These are phyloP conservation scores for Drosophila quinaria DNA, from an alignment of 2,888 invertebrate genomes.

Conservation along the genomic window DNA sequence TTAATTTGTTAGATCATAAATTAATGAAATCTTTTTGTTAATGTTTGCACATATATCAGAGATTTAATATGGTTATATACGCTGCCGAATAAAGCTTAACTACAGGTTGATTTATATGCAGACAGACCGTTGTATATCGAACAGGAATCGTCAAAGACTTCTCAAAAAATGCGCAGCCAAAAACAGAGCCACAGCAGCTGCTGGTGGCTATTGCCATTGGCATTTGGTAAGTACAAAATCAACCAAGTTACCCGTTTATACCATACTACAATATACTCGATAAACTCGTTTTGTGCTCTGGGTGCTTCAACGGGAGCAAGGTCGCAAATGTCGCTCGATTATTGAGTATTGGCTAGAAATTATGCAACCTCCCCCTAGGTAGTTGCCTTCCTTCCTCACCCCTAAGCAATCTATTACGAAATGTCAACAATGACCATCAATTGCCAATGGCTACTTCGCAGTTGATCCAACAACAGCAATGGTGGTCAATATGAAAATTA, in stretches of 20 bases:
- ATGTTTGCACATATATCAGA: slow-evolving; percentile 5
- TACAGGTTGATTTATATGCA: slow-evolving; percentile 32
- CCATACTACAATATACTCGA: slow-evolving; percentile 18
- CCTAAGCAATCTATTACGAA: slow-evolving; percentile 48
- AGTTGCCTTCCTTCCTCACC: slow-evolving; percentile 2
- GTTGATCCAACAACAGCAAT: slow-evolving; percentile 2
- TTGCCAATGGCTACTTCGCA: slow-evolving; percentile 16
- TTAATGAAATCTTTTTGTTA: slow-evolving; percentile 28
- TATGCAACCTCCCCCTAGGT: slow-evolving; percentile 54
- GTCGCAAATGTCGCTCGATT: slow-evolving; percentile 55
- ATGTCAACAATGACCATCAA: slow-evolving; percentile 50
- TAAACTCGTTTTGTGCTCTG: slow-evolving; percentile 39
- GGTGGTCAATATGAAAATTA: slow-evolving; percentile 55
- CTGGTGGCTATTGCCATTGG: slow-evolving; percentile 71
- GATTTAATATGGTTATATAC: slow-evolving; percentile 55
- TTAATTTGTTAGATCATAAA: slow-evolving; percentile 24
- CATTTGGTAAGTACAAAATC: slow-evolving; percentile 74
- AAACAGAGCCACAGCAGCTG: slow-evolving; percentile 36
- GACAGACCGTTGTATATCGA: slow-evolving; percentile 4
- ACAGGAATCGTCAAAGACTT: slow-evolving; percentile 39
- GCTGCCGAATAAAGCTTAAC: slow-evolving; percentile 10
- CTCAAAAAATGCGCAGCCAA: slow-evolving; percentile 51
- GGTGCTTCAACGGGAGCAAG: slow-evolving; percentile 71
- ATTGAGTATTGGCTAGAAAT: slow-evolving; percentile 50
- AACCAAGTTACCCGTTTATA: slow-evolving; percentile 48